Evolutionary conservation across 2,888 invertebrate genomes (phyloP).

Genomic region (Periphyllus acericola): DNA sequence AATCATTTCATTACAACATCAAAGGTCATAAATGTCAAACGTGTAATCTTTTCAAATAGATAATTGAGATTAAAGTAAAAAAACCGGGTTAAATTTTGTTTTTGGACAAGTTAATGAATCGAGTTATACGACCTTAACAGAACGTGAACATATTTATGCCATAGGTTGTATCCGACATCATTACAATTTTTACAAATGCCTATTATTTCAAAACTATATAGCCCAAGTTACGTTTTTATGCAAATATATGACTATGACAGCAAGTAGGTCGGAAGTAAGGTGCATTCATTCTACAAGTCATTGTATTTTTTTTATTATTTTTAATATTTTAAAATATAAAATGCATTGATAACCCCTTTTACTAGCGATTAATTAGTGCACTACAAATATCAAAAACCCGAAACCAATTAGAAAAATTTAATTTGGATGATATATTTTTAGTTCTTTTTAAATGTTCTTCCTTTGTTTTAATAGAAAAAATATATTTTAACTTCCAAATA

Average conservation of each 20-base stretch:
- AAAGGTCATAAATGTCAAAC: not conserved
- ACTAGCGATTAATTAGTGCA: not conserved
- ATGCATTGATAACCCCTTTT: not conserved
- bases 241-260: not conserved
- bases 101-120: conserved; percentile 39
- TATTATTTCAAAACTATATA: not conserved
- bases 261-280: conserved; percentile 9
- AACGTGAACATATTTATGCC: conserved; percentile 21
- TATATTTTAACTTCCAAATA: not conserved
- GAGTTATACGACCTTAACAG: conserved; percentile 38
- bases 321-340: not conserved
- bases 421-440: not conserved
- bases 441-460: not conserved
- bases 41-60: not conserved
- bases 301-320: not conserved
- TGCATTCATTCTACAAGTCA: not conserved
- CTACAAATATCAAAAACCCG: not conserved
- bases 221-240: not conserved
- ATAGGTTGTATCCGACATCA: not conserved
- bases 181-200: not conserved
- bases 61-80: not conserved
- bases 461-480: not conserved
- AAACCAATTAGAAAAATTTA: not conserved
- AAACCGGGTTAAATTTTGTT: conserved; percentile 19
- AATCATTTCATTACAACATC: not conserved